phyloP scores from a whole-genome alignment of 2,113 vertebrate species.

The Nothobranchius kuhntae region DNA sequence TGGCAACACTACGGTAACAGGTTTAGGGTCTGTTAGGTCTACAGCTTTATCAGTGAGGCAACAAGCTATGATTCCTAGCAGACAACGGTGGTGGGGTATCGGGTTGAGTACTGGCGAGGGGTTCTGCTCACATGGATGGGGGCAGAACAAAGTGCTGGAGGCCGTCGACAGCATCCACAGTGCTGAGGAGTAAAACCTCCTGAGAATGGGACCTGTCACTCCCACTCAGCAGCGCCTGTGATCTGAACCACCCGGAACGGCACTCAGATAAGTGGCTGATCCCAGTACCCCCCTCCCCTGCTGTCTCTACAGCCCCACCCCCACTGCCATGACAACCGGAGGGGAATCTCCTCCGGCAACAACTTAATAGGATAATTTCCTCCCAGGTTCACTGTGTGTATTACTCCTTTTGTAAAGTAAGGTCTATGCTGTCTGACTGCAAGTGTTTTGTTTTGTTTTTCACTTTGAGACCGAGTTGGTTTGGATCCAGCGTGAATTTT shows the following conservation, averaged over 20 bases:
- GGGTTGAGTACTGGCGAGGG: conserved; percentile 54
- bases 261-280: conserved; percentile 71
- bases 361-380: conserved; percentile 75
- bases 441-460: conserved; percentile 29
- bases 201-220: conserved; percentile 73
- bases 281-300: conserved; percentile 59
- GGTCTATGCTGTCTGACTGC: conserved; percentile 40
- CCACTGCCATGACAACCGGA: conserved; percentile 60
- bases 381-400: conserved; percentile 46
- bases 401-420: conserved; percentile 54
- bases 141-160: conserved; percentile 61
- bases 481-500: conserved; percentile 22
- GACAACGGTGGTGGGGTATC: conserved; percentile 47
- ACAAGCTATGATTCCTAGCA: conserved; percentile 51
- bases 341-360: conserved; percentile 67
- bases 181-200: conserved; percentile 53
- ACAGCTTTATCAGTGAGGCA: conserved; percentile 31
- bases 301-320: conserved; percentile 55
- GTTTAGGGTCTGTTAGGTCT: conserved; percentile 37
- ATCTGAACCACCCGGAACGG: conserved; percentile 70
- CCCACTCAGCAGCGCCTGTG: conserved; percentile 68
- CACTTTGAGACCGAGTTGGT: conserved; percentile 19
- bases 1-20: conserved; percentile 46
- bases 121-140: conserved; percentile 49
- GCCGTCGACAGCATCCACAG: conserved; percentile 60